Evolutionary conservation across 2,888 invertebrate species (phyloP).

Genomic region (Aplocera efformata): DNA sequence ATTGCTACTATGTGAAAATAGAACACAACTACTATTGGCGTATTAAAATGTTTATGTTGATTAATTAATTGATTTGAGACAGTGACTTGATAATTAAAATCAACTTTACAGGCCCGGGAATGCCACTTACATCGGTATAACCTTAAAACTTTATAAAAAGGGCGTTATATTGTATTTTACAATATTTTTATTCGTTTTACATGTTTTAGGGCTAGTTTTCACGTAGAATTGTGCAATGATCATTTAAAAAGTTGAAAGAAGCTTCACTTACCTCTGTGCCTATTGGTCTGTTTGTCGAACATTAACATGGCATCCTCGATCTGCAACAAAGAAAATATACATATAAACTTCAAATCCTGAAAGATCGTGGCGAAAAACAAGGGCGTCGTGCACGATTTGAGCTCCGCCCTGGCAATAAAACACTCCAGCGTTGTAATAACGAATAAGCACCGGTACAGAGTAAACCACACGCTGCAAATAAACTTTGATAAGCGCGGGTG

Average conservation of each 20-base stretch:
- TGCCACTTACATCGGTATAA: no score
- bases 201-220: no score
- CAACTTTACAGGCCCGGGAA: no score
- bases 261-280: constrained; percentile 95
- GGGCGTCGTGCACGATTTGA: constrained; percentile 71
- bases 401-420: constrained; percentile 77
- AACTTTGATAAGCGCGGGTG: constrained; percentile 81
- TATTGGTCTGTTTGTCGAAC: constrained; percentile 99
- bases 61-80: no score
- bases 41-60: no score
- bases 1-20: constrained; percentile 13
- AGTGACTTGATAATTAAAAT: no score
- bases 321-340: constrained; percentile 85
- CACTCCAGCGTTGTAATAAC: constrained; percentile 78
- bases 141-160: no score
- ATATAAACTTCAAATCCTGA: constrained; percentile 64
- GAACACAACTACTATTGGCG: not conserved
- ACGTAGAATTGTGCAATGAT: no score
- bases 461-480: constrained; percentile 80
- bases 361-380: constrained; percentile 65
- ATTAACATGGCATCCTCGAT: constrained; percentile 99
- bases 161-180: no score
- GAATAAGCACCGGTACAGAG: constrained; percentile 79
- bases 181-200: no score
- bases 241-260: no score